Evolutionary conservation across 2,888 invertebrate species (phyloP).

Genomic region (Himalopsyche anomala): DNA sequence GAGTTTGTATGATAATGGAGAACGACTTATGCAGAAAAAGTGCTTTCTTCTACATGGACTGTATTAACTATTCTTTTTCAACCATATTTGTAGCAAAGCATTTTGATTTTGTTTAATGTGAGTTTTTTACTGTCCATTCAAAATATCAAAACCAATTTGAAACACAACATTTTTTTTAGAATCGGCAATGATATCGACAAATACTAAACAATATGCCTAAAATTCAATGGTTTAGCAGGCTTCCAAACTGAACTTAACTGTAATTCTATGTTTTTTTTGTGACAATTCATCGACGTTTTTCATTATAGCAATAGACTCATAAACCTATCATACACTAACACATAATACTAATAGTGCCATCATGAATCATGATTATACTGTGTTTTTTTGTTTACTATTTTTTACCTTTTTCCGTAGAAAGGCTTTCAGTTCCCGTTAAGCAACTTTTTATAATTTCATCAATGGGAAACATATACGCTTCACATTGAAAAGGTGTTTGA

Average conservation of each 20-base stretch:
- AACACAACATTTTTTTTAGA: neutral
- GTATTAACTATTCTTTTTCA: constrained; percentile 16
- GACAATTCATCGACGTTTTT: too few relatives aligned
- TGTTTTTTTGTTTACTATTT: too few relatives aligned
- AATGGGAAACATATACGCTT: too few relatives aligned
- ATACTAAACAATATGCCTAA: neutral
- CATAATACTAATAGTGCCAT: too few relatives aligned
- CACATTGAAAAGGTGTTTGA: too few relatives aligned
- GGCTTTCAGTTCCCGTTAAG: too few relatives aligned
- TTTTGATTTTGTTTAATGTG: neutral
- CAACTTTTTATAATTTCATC: too few relatives aligned
- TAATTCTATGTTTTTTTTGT: too few relatives aligned
- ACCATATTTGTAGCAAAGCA: neutral
- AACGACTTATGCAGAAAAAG: constrained; percentile 41
- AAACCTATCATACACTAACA: too few relatives aligned
- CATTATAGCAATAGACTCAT: too few relatives aligned
- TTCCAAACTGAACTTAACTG: neutral
- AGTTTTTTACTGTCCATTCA: constrained; percentile 6
- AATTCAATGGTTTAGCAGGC: neutral
- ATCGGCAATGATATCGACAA: neutral
- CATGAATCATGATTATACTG: too few relatives aligned
- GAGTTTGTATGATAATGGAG: constrained; percentile 1
- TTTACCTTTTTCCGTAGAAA: too few relatives aligned
- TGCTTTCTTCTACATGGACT: constrained; percentile 13
- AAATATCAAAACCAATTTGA: constrained; percentile 29